Evolutionary conservation across 2,888 invertebrate genomes (phyloP).

Genomic region (Sesia apiformis): DNA sequence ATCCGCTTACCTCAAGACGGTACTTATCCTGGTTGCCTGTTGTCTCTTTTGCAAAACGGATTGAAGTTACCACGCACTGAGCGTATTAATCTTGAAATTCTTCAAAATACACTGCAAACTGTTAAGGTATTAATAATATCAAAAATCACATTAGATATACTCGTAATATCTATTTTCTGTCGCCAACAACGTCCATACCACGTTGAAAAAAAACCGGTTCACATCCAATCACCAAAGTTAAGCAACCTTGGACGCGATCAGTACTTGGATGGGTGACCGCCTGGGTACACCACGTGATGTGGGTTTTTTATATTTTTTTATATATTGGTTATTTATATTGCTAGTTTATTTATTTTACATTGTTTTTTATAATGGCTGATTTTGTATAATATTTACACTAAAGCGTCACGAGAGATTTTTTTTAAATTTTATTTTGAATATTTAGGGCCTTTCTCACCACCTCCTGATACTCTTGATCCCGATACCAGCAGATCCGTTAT

Average conservation of each 20-base stretch:
- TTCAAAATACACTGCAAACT: slow-evolving; percentile 24
- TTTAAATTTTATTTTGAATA: no score
- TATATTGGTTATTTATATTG: background rate
- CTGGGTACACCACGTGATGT: slow-evolving; percentile 45
- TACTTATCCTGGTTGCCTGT: slow-evolving; percentile 51
- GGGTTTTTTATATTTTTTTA: slow-evolving; percentile 24
- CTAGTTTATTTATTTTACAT: no score
- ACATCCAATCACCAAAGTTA: slow-evolving; percentile 14
- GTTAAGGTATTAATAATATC: slow-evolving; percentile 36
- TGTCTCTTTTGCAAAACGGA: slow-evolving; percentile 43
- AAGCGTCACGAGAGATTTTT: no score
- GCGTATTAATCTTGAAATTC: slow-evolving; percentile 27
- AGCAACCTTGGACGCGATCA: no score
- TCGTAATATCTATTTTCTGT: background rate
- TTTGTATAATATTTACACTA: no score
- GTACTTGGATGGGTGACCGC: slow-evolving; percentile 11
- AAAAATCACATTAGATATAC: background rate
- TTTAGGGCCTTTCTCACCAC: no score
- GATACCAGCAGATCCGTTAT: no score
- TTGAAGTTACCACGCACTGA: slow-evolving; percentile 32
- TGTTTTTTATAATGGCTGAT: no score
- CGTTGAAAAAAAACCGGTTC: background rate
- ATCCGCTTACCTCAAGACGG: slow-evolving; percentile 45
- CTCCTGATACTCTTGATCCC: no score
- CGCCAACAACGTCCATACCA: background rate